Conservation (phyloP, 2,888 invertebrate species). For the Morpho achilles region DNA sequence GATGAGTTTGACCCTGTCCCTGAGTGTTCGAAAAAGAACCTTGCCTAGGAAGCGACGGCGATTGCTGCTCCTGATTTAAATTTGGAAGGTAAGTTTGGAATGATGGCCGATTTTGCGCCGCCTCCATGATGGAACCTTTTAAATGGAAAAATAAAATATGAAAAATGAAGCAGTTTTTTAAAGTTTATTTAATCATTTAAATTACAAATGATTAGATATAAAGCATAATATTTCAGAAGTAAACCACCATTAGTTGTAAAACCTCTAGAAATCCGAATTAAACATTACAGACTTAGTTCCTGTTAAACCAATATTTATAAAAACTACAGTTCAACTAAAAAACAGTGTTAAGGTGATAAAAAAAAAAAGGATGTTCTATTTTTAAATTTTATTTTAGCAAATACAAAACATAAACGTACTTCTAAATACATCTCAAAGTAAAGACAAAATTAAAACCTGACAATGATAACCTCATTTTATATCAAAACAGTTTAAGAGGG, state of each 20-base stretch:
- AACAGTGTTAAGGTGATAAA: background rate
- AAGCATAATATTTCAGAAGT: background rate
- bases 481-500: too few relatives aligned
- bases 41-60: slow-evolving; percentile 49
- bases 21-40: slow-evolving; percentile 48
- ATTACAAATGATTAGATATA: too few relatives aligned
- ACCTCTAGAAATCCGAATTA: too few relatives aligned
- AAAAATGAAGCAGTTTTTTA: background rate
- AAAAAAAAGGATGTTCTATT: background rate
- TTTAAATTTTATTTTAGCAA: background rate
- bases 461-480: too few relatives aligned
- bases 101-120: slow-evolving; percentile 81
- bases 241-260: too few relatives aligned
- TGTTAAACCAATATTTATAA: too few relatives aligned
- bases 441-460: background rate
- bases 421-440: slow-evolving; percentile 3
- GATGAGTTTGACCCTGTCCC: slow-evolving; percentile 35
- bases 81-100: slow-evolving; percentile 73
- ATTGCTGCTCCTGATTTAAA: slow-evolving; percentile 44
- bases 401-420: background rate
- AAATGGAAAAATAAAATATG: slow-evolving; percentile 22
- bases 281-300: too few relatives aligned
- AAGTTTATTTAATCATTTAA: background rate
- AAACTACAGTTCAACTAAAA: too few relatives aligned
- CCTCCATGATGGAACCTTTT: slow-evolving; percentile 84